A percentile compares a stretch with the other conserved stretches of the same genome.
These are phyloP conservation scores for Laspeyria flexula DNA, from an alignment of 2,888 invertebrate species.

Conservation along the genomic window DNA sequence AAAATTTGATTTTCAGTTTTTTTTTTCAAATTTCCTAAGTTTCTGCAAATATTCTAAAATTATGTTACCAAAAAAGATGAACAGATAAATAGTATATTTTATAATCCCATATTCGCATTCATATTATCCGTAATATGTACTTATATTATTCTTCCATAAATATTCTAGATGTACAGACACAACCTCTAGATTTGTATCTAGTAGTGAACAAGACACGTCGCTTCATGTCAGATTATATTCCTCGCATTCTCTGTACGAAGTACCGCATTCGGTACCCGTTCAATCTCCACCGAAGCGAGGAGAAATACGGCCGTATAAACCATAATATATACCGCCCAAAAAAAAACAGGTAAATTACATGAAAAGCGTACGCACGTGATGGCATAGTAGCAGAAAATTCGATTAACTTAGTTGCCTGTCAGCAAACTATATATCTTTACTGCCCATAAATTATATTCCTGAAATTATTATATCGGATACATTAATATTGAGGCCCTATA, in stretches of 20 bases:
- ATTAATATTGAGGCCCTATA: slow-evolving; percentile 52
- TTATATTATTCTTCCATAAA: slow-evolving; percentile 37
- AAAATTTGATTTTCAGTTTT: neutral
- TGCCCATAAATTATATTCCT: slow-evolving; percentile 63
- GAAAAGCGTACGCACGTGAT: slow-evolving; percentile 69
- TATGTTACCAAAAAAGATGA: neutral
- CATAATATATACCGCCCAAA: slow-evolving; percentile 66
- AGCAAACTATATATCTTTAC: slow-evolving; percentile 67
- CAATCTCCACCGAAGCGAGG: slow-evolving; percentile 69
- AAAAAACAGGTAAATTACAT: slow-evolving; percentile 71
- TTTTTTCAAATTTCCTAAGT: neutral
- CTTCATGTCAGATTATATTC: slow-evolving; percentile 46
- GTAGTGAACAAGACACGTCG: slow-evolving; percentile 36
- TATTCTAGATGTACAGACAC: slow-evolving; percentile 36
- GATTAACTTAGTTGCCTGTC: slow-evolving; percentile 70
- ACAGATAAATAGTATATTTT: slow-evolving; percentile 3
- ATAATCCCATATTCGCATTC: slow-evolving; percentile 12
- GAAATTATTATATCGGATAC: slow-evolving; percentile 58
- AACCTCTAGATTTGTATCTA: slow-evolving; percentile 42
- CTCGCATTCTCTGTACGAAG: slow-evolving; percentile 54
- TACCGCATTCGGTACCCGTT: slow-evolving; percentile 65
- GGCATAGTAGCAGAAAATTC: slow-evolving; percentile 73
- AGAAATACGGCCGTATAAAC: slow-evolving; percentile 72
- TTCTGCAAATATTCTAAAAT: neutral
- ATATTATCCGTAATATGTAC: slow-evolving; percentile 11